Evolutionary conservation across 2,797 vertebrate genomes (phyloP), one percentile per base, ranked within the genome.

Genomic region (Yasuhikotakia modesta): DNA sequence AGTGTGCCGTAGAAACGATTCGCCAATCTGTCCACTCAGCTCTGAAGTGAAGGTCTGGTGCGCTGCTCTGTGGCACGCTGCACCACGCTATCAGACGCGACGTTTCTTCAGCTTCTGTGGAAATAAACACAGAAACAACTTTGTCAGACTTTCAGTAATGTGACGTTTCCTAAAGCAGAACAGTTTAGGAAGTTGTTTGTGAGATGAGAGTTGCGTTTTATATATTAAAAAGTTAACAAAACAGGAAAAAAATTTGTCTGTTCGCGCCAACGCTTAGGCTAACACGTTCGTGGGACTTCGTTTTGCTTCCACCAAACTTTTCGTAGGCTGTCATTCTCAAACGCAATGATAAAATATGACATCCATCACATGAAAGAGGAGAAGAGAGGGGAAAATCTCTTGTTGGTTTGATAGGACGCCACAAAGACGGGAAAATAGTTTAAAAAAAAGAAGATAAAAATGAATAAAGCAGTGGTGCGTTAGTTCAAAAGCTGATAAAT

Each of bases 401-500:
- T 81, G 73, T 74, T 63, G 73, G 73, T 79, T 76, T 74, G 77
- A 80, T 85, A 48, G 67, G 70, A 70, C 66, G 57, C 72, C 70
- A 67, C 79, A 75, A 73, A 78, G 77, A 83, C 75, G 55, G 61
- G 65, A 77, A 58, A 60, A 60, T 70, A 30, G 13, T 71, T 79
- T 67, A 67, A 71, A 35, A 17, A 6, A 72, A 70, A 24, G 60
- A 58, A 72, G 79, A 85, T 85, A 80, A 85, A 85, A 81, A 71
- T 52, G 81, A 81, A 83, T 81, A 81, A 86, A 84, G 83, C 79
- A 79, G 48, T 81, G 77, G 77, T 83, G 74, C 68, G 74, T 81
- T 72, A 80, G 81, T 81, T 86, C 83, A 78, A 78, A 86, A 81
- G 81, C 78, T 81, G 81, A 82, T 84, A 80, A 82, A 85, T 80